Base-by-base conservation (phyloP, 2,113 vertebrate species). In the Microtus richardsoni region DNA sequence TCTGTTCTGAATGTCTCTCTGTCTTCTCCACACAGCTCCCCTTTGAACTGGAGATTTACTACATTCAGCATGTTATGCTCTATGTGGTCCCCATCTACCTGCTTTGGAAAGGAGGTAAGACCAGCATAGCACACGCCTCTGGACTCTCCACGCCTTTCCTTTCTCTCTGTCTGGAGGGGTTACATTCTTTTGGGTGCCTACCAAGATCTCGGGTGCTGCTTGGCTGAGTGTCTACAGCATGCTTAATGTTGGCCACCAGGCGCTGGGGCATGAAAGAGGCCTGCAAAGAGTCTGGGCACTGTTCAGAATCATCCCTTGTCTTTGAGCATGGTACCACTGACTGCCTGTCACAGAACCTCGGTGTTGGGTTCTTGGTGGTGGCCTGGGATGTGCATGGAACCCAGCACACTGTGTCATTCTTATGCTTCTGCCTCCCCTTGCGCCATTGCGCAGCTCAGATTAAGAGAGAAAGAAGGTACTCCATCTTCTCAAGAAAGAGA, bases 21-120 rank as follows among this genome's bases (percentile, higher is more conserved):
- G 93, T 91, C 89, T 73, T 98, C 3, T 95, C 93, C 95, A 94
- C 85, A 71, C 98, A 99, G 99, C 99, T 99, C 30, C 99, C 99
- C 3, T 99, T 99, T 97, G 99, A 99, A 98, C 98, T 99, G 96
- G 99, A 99, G 98, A 98, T 99, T 93, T 99, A 99, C 98, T 99
- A 99, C 97, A 99, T 99, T 96, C 99, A 99, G 96, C 99, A 99
- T 96, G 99, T 99, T 98, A 99, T 99, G 99, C 98, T 99, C 58
- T 99, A 99, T 95, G 98, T 99, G 95, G 99, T 99, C 66, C 99
- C 99, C 96, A 98, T 99, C 80, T 99, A 99, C 96, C 99, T 99
- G 91, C 99, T 99, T 97, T 99, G 98, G 97, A 99, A 99, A 99
- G 99, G 99, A 99, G 99, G 99, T 99, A 98, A 95, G 99, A 93